Evolutionary conservation across 2,888 invertebrate genomes (phyloP).

Genomic region (Sesamia inferens): DNA sequence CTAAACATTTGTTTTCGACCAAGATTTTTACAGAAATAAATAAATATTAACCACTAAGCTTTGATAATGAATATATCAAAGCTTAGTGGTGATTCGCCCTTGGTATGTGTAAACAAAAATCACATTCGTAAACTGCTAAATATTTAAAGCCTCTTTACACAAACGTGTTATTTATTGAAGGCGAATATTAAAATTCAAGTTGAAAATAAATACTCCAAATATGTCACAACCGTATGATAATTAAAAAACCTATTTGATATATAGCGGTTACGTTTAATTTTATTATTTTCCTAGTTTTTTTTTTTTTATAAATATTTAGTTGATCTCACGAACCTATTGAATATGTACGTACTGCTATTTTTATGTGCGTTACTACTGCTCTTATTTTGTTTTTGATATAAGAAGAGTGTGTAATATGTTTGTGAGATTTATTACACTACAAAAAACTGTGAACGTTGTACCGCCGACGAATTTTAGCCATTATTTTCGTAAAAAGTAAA

Average conservation of each 20-base stretch:
- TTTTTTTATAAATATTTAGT: constrained; percentile 1
- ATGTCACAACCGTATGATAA: constrained; percentile 38
- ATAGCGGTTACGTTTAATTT: background rate
- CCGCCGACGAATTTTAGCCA: no score
- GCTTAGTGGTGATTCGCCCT: background rate
- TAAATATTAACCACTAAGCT: no score
- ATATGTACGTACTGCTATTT: constrained; percentile 17
- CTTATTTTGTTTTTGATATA: background rate
- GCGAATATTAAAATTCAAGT: constrained; percentile 39
- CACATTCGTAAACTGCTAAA: constrained; percentile 40
- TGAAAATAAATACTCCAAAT: constrained; percentile 49
- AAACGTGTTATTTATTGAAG: constrained; percentile 34
- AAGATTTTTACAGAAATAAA: background rate
- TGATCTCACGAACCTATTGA: constrained; percentile 19
- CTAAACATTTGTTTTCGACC: background rate
- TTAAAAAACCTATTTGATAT: constrained; percentile 30
- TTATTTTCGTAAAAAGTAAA: no score
- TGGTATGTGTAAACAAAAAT: constrained; percentile 21
- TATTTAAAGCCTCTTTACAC: constrained; percentile 39
- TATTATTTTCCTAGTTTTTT: constrained; percentile 17
- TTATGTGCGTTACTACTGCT: background rate
- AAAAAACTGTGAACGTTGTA: no score
- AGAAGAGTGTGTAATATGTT: background rate
- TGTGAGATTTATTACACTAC: background rate
- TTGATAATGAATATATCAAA: no score